Evolutionary conservation across 2,797 vertebrate genomes (phyloP).

Genomic region (Gadopsis marmoratus): DNA sequence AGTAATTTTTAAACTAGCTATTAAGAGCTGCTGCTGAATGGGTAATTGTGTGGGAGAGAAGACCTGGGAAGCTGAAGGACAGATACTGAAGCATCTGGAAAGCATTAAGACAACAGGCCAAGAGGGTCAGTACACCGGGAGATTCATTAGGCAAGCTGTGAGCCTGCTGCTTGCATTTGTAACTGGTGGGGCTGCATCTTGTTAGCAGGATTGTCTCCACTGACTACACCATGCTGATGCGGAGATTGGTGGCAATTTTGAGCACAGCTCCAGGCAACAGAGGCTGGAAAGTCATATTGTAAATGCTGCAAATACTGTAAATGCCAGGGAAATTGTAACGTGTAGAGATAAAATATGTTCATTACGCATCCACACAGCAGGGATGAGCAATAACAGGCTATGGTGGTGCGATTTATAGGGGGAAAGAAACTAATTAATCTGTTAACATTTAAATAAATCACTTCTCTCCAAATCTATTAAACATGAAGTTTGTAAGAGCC

Average conservation of each 20-base stretch:
- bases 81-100: conserved; percentile 75
- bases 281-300: conserved; percentile 34
- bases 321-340: conserved; percentile 29
- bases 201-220: conserved; percentile 60
- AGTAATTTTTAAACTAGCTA: conserved; percentile 60
- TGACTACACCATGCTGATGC: conserved; percentile 58
- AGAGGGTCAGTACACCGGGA: conserved; percentile 63
- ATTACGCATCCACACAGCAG: conserved; percentile 31
- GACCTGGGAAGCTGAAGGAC: conserved; percentile 61
- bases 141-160: conserved; percentile 67
- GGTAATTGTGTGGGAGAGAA: conserved; percentile 64
- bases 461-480: conserved; percentile 29
- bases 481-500: conserved; percentile 31
- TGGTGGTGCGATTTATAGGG: conserved; percentile 46
- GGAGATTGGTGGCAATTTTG: conserved; percentile 62
- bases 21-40: conserved; percentile 57
- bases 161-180: conserved; percentile 73
- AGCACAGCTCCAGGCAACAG: conserved; percentile 53
- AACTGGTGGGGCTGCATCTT: conserved; percentile 63
- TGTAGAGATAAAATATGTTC: conserved; percentile 31
- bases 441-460: conserved; percentile 52
- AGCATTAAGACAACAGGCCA: conserved; percentile 72
- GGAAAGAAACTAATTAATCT: conserved; percentile 51
- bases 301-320: conserved; percentile 35
- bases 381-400: conserved; percentile 51